A percentile compares a stretch with the other conserved stretches of the same genome.
phyloP scores from a whole-genome alignment of 2,113 vertebrate species.

The Chloebia gouldiae region DNA sequence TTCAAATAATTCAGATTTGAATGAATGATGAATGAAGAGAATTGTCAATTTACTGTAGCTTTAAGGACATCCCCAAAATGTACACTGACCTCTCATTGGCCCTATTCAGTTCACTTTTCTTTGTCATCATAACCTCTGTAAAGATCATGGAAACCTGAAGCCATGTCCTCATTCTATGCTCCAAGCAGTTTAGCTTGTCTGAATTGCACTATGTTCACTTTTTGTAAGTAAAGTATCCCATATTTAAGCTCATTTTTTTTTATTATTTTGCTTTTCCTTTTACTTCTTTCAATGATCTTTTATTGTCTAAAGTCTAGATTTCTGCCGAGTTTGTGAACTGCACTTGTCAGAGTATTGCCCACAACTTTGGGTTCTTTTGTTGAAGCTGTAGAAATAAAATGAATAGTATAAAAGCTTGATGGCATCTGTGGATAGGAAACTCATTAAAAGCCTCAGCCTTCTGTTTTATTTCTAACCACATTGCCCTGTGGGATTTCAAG shows the following conservation, averaged over 20 bases:
- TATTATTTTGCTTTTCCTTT: constrained; percentile 76
- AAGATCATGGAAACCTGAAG: neutral
- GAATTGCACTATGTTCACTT: constrained; percentile 69
- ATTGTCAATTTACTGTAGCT: neutral
- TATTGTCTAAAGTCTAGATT: constrained; percentile 78
- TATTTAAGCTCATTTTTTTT: constrained; percentile 73
- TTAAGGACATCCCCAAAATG: neutral
- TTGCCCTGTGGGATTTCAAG: constrained; percentile 83
- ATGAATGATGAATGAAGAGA: neutral
- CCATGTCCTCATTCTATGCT: neutral
- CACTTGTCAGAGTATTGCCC: constrained; percentile 83
- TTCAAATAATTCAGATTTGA: neutral
- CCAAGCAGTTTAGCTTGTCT: constrained; percentile 14
- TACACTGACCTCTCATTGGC: neutral
- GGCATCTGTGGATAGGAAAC: constrained; percentile 87
- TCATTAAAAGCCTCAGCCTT: constrained; percentile 84
- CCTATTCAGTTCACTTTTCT: constrained; percentile 11
- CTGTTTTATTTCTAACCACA: constrained; percentile 85
- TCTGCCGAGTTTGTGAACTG: constrained; percentile 80
- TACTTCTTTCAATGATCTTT: constrained; percentile 72
- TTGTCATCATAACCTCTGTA: constrained; percentile 2
- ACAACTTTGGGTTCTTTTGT: constrained; percentile 83
- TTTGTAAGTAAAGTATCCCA: constrained; percentile 75
- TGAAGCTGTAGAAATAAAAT: constrained; percentile 84
- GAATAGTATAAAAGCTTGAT: constrained; percentile 86